Evolutionary conservation across 1,140 invertebrate species (phyloP).

Genomic region (Helicorthomorpha holstii): DNA sequence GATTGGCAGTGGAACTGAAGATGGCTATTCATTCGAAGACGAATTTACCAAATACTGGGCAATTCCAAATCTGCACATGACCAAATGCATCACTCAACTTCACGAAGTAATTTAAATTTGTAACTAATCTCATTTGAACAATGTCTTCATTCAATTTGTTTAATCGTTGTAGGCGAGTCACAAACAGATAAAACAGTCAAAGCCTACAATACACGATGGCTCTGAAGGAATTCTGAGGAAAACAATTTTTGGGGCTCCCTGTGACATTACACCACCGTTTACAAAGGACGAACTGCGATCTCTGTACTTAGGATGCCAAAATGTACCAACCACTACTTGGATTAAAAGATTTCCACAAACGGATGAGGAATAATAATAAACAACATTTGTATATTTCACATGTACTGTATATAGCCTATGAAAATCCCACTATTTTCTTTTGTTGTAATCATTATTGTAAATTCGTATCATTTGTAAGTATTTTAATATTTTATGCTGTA

Average conservation of each 20-base stretch:
- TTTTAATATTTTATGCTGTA: too few species aligned
- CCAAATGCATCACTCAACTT: conserved; percentile 23
- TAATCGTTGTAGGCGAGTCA: conserved; percentile 18
- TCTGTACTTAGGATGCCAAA: conserved; percentile 30
- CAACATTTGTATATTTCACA: too few species aligned
- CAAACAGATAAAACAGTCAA: conserved; percentile 19
- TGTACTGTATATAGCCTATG: too few species aligned
- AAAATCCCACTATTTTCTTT: too few species aligned
- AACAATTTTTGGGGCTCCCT: conserved; percentile 31
- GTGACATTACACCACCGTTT: conserved; percentile 28
- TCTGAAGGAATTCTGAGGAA: conserved; percentile 16
- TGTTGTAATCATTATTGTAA: too few species aligned
- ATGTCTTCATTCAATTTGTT: neutral
- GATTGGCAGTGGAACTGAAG: conserved; percentile 20
- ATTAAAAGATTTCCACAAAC: conserved; percentile 14
- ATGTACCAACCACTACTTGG: conserved; percentile 27
- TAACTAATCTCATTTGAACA: neutral
- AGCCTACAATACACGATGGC: conserved; percentile 19
- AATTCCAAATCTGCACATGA: conserved; percentile 20
- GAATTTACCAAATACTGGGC: conserved; percentile 29
- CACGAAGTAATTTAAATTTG: conserved; percentile 23
- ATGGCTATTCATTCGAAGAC: conserved; percentile 24
- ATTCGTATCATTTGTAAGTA: too few species aligned
- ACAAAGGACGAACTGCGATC: conserved; percentile 24
- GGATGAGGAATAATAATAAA: too few species aligned